These are phyloP conservation scores for Cygnus buccinator DNA, from an alignment of 2,113 vertebrate species.

Conservation along the genomic window DNA sequence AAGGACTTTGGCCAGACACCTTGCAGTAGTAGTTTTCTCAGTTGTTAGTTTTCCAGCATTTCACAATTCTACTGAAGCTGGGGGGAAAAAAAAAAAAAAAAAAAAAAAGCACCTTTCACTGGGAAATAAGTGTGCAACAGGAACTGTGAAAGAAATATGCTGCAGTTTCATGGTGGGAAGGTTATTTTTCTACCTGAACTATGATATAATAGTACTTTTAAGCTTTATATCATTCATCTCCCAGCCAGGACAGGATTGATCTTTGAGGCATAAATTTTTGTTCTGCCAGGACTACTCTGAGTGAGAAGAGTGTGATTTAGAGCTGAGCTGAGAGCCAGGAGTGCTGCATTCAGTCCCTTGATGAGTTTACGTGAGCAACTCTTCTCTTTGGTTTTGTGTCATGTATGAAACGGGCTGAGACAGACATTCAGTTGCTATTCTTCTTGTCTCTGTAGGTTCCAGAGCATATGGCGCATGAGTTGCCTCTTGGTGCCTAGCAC, in stretches of 20 bases:
- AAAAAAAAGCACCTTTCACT: neutral
- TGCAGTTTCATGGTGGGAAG: neutral
- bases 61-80: neutral
- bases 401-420: neutral
- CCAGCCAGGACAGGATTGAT: neutral
- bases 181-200: neutral
- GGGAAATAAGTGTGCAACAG: neutral
- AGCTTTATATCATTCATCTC: neutral
- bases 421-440: neutral
- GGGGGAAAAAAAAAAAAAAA: neutral
- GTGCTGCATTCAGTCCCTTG: neutral
- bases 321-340: neutral
- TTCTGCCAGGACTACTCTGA: neutral
- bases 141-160: neutral
- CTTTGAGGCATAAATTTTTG: slow-evolving; percentile 14
- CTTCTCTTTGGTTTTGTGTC: slow-evolving; percentile 5
- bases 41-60: neutral
- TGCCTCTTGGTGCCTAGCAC: slow-evolving; percentile 22
- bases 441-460: neutral
- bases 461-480: neutral
- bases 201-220: neutral
- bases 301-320: neutral
- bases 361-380: neutral
- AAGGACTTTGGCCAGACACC: neutral
- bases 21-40: neutral